Evolutionary conservation across 2,888 invertebrate genomes (phyloP).

Genomic region (Argyresthia albistria): DNA sequence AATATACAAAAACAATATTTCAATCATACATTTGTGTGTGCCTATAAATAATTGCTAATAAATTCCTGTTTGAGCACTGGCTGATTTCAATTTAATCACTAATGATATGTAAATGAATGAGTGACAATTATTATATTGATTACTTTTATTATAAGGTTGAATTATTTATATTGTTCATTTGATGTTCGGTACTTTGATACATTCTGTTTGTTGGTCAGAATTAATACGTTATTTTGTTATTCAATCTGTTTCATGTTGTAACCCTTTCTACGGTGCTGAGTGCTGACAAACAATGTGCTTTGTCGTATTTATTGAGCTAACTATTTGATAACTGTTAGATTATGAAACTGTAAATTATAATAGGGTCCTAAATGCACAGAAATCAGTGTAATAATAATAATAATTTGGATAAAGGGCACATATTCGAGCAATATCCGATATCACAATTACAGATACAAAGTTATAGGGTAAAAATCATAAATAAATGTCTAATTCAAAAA

Average conservation of each 20-base stretch:
- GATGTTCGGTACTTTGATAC: background rate
- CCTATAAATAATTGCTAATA: background rate
- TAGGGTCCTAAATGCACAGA: no score
- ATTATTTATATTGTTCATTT: background rate
- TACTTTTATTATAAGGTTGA: background rate
- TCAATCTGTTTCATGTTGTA: constrained; percentile 14
- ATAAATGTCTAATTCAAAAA: no score
- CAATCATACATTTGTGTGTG: background rate
- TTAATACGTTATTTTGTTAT: background rate
- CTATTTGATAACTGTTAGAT: no score
- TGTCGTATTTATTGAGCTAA: background rate
- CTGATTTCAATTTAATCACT: background rate
- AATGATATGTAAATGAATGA: no score
- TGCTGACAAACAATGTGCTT: constrained; percentile 5
- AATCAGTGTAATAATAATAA: no score
- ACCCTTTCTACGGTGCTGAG: constrained; percentile 16
- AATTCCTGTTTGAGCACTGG: background rate
- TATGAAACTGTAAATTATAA: no score
- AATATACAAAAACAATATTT: background rate
- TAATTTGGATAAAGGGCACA: no score
- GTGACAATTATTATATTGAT: background rate
- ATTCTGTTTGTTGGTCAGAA: constrained; percentile 1
- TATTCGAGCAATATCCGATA: no score
- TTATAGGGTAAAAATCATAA: no score
- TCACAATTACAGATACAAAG: no score